Evolutionary conservation across 2,888 invertebrate species (phyloP).

Genomic region (Nymphalis c-album): DNA sequence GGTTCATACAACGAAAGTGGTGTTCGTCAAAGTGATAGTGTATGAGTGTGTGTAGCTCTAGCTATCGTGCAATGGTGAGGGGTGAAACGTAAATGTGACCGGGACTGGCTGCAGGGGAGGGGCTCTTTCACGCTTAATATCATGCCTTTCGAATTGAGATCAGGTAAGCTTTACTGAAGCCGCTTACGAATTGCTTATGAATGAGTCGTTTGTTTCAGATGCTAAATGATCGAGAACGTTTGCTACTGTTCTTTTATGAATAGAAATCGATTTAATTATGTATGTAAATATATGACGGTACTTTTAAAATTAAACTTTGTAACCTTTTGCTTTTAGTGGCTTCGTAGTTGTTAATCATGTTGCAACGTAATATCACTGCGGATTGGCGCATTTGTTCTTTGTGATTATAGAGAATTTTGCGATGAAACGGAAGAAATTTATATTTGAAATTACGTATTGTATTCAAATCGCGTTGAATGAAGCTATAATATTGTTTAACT

Average conservation of each 20-base stretch:
- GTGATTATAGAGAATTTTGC: background rate
- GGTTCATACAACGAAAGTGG: slow-evolving; percentile 48
- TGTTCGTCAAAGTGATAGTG: slow-evolving; percentile 44
- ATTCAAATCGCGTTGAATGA: no score
- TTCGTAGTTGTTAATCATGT: background rate
- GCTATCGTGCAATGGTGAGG: slow-evolving; percentile 63
- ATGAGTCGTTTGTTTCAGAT: slow-evolving; percentile 24
- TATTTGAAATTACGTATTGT: no score
- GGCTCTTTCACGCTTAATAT: slow-evolving; percentile 66
- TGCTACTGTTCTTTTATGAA: background rate
- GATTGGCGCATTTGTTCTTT: background rate
- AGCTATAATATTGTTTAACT: no score
- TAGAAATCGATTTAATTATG: background rate
- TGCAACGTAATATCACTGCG: slow-evolving; percentile 7
- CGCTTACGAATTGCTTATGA: slow-evolving; percentile 29
- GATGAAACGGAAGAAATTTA: background rate
- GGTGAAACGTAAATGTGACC: slow-evolving; percentile 66
- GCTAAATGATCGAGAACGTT: slow-evolving; percentile 7
- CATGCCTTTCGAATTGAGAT: slow-evolving; percentile 78
- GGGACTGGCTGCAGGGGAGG: slow-evolving; percentile 60
- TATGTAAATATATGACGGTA: background rate
- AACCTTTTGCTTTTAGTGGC: background rate
- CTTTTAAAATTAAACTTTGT: background rate
- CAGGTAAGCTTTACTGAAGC: slow-evolving; percentile 67
- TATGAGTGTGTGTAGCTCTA: slow-evolving; percentile 62